A percentile compares a stretch with the other conserved stretches of the same genome.
Evolutionary conservation across 2,113 vertebrate species (phyloP).

Genomic region (Alosa alosa): DNA sequence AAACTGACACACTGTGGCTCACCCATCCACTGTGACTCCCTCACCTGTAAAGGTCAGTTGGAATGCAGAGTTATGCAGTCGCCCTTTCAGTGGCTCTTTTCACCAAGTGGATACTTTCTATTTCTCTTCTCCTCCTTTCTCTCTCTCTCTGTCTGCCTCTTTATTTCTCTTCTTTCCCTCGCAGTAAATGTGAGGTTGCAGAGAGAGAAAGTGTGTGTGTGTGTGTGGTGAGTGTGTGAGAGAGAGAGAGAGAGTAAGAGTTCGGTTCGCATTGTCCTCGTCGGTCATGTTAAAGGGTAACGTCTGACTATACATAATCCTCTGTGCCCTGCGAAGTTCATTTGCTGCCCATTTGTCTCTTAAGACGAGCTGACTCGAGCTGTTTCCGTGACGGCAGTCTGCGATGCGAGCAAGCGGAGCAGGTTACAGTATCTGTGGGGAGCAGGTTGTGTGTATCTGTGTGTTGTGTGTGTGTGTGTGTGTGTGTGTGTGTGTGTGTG

Average conservation of each 20-base stretch:
- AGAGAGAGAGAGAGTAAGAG: neutral
- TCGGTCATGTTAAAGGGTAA: neutral
- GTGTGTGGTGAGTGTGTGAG: neutral
- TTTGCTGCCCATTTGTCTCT: neutral
- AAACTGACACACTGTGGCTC: neutral
- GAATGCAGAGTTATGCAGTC: slow-evolving; percentile 63
- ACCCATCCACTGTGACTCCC: neutral
- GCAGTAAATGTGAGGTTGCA: neutral
- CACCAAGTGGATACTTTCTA: slow-evolving; percentile 47
- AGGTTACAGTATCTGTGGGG: neutral
- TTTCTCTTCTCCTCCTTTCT: neutral
- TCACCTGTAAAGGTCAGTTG: slow-evolving; percentile 61
- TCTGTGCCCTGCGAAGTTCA: neutral
- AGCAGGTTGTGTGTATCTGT: too few relatives aligned
- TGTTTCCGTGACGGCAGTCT: neutral
- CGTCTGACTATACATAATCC: slow-evolving; percentile 12
- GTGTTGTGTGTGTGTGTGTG: neutral
- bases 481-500: neutral
- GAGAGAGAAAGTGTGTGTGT: neutral
- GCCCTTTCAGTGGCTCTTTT: slow-evolving; percentile 65
- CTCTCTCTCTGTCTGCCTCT: neutral
- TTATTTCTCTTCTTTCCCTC: neutral
- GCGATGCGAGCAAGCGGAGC: neutral
- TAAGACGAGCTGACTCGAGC: neutral
- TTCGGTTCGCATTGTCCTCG: neutral